Evolutionary conservation across 2,888 invertebrate genomes (phyloP).

Genomic region (Pediacus dermestoides): DNA sequence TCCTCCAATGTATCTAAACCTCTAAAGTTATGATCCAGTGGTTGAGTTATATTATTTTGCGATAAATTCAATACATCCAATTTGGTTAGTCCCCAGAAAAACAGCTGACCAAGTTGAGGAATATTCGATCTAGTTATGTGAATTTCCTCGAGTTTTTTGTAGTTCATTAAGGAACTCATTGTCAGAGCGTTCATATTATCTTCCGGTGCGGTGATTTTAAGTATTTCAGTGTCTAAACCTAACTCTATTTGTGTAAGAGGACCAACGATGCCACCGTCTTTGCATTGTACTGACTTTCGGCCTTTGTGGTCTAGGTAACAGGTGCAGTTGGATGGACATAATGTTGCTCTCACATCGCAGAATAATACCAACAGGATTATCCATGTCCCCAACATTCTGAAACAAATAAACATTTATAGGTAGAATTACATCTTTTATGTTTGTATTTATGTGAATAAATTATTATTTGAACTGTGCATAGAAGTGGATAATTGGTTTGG

Average conservation of each 20-base stretch:
- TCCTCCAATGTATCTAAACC: constrained; percentile 68
- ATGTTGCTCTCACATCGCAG: constrained; percentile 17
- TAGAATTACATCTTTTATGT: too few species aligned
- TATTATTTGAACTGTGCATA: neutral
- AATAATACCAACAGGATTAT: constrained; percentile 22
- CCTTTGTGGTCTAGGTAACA: constrained; percentile 58
- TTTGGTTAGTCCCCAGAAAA: constrained; percentile 69
- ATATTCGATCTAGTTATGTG: constrained; percentile 74
- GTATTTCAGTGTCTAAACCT: constrained; percentile 56
- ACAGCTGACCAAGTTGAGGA: constrained; percentile 73
- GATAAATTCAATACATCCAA: constrained; percentile 64
- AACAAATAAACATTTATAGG: constrained; percentile 26
- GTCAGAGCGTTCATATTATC: constrained; percentile 61
- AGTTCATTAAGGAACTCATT: constrained; percentile 64
- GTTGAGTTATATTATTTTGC: constrained; percentile 70
- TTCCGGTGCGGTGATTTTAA: constrained; percentile 65
- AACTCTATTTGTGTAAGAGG: constrained; percentile 61
- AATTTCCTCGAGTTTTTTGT: constrained; percentile 62
- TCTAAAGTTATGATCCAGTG: constrained; percentile 70
- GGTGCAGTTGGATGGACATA: constrained; percentile 64
- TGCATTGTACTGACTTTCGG: constrained; percentile 58
- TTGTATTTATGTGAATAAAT: too few species aligned
- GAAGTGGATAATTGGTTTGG: too few species aligned
- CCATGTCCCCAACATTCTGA: constrained; percentile 30
- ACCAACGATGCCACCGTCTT: constrained; percentile 59